Evolutionary conservation across 2,113 vertebrate genomes (phyloP).

Genomic region (Macquaria australasica): DNA sequence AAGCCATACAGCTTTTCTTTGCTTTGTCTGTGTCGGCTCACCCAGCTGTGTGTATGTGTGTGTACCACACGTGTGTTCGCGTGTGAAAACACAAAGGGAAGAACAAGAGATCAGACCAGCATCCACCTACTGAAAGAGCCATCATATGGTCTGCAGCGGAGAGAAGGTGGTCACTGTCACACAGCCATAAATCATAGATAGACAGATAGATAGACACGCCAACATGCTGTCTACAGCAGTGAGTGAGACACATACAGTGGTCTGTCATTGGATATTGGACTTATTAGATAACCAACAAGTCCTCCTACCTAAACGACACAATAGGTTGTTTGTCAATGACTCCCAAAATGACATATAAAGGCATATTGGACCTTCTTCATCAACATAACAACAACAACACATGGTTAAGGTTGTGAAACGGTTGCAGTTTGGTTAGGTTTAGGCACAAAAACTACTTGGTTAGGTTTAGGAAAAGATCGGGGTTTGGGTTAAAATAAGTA

Average conservation of each 20-base stretch:
- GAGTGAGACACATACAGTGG: not conserved
- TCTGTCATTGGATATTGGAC: not conserved
- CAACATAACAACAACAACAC: too few relatives aligned
- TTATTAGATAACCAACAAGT: not conserved
- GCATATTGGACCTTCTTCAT: too few relatives aligned
- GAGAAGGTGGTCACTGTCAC: not conserved
- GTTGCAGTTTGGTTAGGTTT: too few relatives aligned
- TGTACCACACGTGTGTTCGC: not conserved
- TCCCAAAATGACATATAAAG: too few relatives aligned
- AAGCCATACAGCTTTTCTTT: conserved; percentile 14
- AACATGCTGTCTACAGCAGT: not conserved
- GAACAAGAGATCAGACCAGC: conserved; percentile 8
- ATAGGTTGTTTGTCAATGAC: too few relatives aligned
- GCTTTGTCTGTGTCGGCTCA: conserved; percentile 31
- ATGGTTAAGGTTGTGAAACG: too few relatives aligned
- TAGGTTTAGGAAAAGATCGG: too few relatives aligned
- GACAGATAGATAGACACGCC: not conserved
- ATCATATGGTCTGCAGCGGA: conserved; percentile 10
- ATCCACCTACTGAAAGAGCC: conserved; percentile 21
- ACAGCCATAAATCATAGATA: not conserved
- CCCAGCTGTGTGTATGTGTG: not conserved
- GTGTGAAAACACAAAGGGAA: conserved; percentile 6
- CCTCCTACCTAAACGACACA: too few relatives aligned
- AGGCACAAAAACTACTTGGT: too few relatives aligned
- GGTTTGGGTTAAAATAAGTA: too few relatives aligned